Percentiles rank a stretch among this genome's conserved stretches.
These are phyloP conservation scores for Acleris sparsana DNA, from an alignment of 2,888 invertebrate species.

Conservation along the genomic window DNA sequence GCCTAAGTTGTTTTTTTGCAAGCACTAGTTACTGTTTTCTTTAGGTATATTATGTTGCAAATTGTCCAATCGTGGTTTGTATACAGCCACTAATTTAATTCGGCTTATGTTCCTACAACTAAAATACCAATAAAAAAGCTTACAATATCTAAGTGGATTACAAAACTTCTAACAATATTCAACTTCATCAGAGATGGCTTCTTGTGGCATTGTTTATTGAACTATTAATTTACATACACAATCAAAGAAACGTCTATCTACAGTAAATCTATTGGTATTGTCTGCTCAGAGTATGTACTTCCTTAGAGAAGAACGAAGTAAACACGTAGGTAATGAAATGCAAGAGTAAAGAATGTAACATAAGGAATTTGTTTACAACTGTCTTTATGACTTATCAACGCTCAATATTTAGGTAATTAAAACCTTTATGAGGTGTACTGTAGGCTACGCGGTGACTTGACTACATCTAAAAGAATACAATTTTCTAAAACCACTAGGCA, in stretches of 20 bases:
- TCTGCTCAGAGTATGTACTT: conserved; percentile 36
- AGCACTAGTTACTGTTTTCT: too few species aligned
- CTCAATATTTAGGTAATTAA: conserved; percentile 10
- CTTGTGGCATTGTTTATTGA: conserved; percentile 56
- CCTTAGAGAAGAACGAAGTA: conserved; percentile 23
- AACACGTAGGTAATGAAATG: conserved; percentile 13
- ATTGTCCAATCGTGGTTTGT: too few species aligned
- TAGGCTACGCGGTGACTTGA: conserved; percentile 1
- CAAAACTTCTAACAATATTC: conserved; percentile 20
- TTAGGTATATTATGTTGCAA: too few species aligned
- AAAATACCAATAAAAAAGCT: background rate
- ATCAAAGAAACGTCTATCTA: conserved; percentile 57
- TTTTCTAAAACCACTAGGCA: conserved; percentile 7
- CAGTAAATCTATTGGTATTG: conserved; percentile 62
- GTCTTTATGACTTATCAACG: conserved; percentile 1
- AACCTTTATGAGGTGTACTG: background rate
- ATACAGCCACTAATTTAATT: too few species aligned
- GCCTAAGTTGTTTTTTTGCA: too few species aligned
- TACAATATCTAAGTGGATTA: conserved; percentile 33
- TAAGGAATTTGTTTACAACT: conserved; percentile 28
- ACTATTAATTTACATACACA: conserved; percentile 56
- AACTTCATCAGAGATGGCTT: conserved; percentile 55
- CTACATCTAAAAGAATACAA: conserved; percentile 7
- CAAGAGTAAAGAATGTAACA: conserved; percentile 8
- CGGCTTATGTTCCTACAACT: too few species aligned